Conservation (phyloP, 2,797 vertebrate species). For the Sciurus carolinensis region DNA sequence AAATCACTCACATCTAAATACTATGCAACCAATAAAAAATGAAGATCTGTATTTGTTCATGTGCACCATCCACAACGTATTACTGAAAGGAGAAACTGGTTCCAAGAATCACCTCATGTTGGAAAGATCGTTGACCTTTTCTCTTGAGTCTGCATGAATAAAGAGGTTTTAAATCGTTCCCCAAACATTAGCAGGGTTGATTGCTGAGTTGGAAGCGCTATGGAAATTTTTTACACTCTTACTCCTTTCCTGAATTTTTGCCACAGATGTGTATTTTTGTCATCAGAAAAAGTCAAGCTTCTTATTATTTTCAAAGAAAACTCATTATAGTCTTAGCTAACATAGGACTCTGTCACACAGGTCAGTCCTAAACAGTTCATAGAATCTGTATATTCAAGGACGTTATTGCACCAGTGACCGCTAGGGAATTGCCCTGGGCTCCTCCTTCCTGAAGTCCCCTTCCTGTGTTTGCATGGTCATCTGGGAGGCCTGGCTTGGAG, state of each 20-base stretch:
- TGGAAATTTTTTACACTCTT: not conserved
- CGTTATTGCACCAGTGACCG: not conserved
- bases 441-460: not conserved
- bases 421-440: not conserved
- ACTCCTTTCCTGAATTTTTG: conserved; percentile 50
- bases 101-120: not conserved
- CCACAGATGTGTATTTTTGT: not conserved
- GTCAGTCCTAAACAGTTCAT: not conserved
- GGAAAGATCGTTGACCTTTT: not conserved
- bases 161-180: not conserved
- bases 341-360: not conserved
- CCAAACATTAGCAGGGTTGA: not conserved
- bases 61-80: not conserved
- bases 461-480: not conserved
- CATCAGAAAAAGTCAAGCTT: not conserved
- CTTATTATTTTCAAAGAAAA: conserved; percentile 40
- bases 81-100: not conserved
- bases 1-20: conserved; percentile 9
- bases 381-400: not conserved
- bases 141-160: not conserved
- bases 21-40: not conserved
- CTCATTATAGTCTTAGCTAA: not conserved
- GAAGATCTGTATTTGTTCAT: not conserved
- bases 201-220: not conserved
- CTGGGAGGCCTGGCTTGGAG: not conserved